A percentile compares a stretch with the other conserved stretches of the same genome.
Conservation (phyloP, 2,797 vertebrate species). For the Arnoldichthys spilopterus region DNA sequence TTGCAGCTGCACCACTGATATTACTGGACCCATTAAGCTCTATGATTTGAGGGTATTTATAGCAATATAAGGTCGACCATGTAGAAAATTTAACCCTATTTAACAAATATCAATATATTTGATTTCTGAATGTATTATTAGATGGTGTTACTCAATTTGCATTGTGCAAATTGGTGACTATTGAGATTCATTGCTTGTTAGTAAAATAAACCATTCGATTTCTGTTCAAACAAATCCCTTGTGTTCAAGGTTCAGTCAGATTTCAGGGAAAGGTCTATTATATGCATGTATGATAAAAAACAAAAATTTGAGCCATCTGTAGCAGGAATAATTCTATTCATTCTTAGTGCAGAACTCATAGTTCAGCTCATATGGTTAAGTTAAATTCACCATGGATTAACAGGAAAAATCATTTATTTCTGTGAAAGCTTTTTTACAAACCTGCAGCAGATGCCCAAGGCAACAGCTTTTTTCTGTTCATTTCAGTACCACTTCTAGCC, state of each 20-base stretch:
- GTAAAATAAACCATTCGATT: neutral
- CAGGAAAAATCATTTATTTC: neutral
- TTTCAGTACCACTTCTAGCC: constrained; percentile 7
- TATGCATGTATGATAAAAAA: neutral
- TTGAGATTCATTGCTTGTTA: neutral
- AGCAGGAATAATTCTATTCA: neutral
- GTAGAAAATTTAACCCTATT: too few relatives aligned
- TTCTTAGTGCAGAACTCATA: neutral
- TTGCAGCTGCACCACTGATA: constrained; percentile 77
- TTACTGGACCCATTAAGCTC: constrained; percentile 72
- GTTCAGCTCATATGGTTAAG: neutral
- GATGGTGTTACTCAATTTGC: neutral
- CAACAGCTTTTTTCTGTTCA: neutral
- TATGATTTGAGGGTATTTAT: too few relatives aligned
- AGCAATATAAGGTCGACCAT: too few relatives aligned
- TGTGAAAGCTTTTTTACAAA: neutral
- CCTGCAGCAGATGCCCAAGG: neutral
- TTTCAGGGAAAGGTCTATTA: neutral
- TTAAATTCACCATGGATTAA: neutral
- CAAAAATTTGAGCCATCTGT: neutral
- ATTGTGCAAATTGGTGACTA: neutral
- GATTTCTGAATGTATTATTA: neutral
- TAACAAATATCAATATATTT: too few relatives aligned
- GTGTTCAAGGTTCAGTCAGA: too few relatives aligned
- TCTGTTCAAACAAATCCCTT: neutral